Evolutionary conservation across 2,797 vertebrate species (phyloP).

Genomic region (Lutjanus argentimaculatus): DNA sequence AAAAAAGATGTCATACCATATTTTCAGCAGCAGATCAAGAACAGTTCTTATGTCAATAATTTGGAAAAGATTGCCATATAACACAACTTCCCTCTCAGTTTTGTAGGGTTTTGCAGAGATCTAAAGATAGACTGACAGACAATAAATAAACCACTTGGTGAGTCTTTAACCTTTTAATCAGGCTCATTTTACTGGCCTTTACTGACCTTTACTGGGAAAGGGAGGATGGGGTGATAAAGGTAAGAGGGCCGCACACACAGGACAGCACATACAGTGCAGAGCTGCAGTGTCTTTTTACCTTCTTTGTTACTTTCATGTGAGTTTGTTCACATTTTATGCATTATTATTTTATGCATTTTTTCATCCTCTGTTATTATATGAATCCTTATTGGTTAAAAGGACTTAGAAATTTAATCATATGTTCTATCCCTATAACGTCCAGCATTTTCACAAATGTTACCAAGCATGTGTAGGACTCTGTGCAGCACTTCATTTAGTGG

Average conservation of each 20-base stretch:
- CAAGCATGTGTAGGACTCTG: not conserved
- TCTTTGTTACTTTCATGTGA: not conserved
- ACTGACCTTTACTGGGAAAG: slow-evolving; percentile 51
- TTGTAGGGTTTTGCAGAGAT: not conserved
- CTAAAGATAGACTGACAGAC: slow-evolving; percentile 2
- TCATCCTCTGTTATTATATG: not conserved
- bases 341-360: not conserved
- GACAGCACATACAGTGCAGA: not conserved
- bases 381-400: not conserved
- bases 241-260: fast-evolving
- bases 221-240: slow-evolving; percentile 4
- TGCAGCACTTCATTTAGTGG: not conserved
- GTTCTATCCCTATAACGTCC: not conserved
- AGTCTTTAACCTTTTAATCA: slow-evolving; percentile 52
- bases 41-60: not conserved
- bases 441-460: not conserved
- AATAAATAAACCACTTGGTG: slow-evolving; percentile 5
- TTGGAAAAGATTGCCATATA: not conserved
- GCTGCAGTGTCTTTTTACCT: not conserved
- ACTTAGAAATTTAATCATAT: not conserved
- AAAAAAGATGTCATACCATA: not conserved
- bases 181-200: slow-evolving; percentile 57
- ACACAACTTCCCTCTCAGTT: slow-evolving; percentile 1
- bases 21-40: not conserved
- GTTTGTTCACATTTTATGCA: not conserved